Evolutionary conservation across 1,140 invertebrate genomes (phyloP).

Genomic region (Myzus persicae): DNA sequence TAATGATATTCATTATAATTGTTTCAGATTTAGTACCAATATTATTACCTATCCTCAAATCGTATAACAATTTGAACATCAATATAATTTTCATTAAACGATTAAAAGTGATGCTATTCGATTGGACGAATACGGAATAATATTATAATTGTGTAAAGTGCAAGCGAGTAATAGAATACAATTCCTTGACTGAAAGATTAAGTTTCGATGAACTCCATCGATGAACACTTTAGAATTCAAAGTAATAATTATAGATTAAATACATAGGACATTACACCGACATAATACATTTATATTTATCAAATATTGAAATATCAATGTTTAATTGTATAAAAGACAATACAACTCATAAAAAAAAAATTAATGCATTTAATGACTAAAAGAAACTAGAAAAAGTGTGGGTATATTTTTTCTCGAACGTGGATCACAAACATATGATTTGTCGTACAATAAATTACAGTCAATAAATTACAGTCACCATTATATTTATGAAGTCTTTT

Average conservation of each 20-base stretch:
- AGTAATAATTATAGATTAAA: too few species aligned
- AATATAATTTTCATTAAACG: not conserved
- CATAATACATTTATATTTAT: too few species aligned
- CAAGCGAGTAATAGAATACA: not conserved
- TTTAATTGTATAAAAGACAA: not conserved
- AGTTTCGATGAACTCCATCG: not conserved
- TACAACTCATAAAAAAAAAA: not conserved
- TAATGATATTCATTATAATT: not conserved
- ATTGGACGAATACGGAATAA: not conserved
- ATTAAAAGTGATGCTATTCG: not conserved
- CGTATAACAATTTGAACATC: not conserved
- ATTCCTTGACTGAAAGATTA: not conserved
- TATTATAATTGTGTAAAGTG: not conserved
- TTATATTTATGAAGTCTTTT: too few species aligned
- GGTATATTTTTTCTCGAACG: not conserved
- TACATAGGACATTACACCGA: too few species aligned
- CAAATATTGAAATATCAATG: not conserved
- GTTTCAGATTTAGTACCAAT: slow-evolving; percentile 1
- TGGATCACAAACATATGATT: too few species aligned
- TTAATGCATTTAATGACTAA: too few species aligned
- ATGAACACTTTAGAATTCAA: not conserved
- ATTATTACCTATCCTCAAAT: not conserved
- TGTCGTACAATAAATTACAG: too few species aligned
- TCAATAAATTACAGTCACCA: not conserved
- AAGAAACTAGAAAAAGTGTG: not conserved